phyloP scores from a whole-genome alignment of 2,797 vertebrate species.

The Danionella dracula region DNA sequence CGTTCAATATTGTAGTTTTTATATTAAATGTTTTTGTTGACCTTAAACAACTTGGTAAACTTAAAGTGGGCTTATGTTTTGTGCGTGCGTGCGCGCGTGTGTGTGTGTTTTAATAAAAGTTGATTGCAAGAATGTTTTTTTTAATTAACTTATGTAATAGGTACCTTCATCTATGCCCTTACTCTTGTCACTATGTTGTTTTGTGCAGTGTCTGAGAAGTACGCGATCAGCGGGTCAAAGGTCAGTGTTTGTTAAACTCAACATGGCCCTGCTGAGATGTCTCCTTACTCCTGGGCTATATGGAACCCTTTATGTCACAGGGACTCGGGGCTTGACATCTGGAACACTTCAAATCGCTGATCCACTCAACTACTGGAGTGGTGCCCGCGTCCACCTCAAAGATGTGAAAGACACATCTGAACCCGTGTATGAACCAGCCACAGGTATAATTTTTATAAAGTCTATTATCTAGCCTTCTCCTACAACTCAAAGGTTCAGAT shows the following conservation, averaged over 20 bases:
- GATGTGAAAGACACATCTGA: conserved; percentile 59
- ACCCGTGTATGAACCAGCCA: conserved; percentile 84
- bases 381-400: conserved; percentile 63
- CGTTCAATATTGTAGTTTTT: too few relatives aligned
- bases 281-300: conserved; percentile 15
- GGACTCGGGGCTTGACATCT: conserved; percentile 63
- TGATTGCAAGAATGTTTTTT: too few relatives aligned
- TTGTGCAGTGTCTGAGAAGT: neutral
- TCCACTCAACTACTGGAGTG: conserved; percentile 87
- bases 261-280: conserved; percentile 18
- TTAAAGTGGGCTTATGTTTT: too few relatives aligned
- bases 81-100: too few relatives aligned
- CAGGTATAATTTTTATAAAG: conserved; percentile 63
- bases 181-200: too few relatives aligned
- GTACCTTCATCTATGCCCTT: too few relatives aligned
- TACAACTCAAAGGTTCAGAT: too few relatives aligned
- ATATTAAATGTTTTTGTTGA: too few relatives aligned
- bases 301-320: conserved; percentile 7
- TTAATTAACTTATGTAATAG: too few relatives aligned
- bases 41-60: too few relatives aligned
- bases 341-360: conserved; percentile 65
- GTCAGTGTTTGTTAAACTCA: neutral
- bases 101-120: too few relatives aligned
- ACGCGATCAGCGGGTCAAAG: conserved; percentile 5
- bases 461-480: neutral